Evolutionary conservation across 2,797 vertebrate genomes (phyloP).

Genomic region (Micropoecilia bifurca): DNA sequence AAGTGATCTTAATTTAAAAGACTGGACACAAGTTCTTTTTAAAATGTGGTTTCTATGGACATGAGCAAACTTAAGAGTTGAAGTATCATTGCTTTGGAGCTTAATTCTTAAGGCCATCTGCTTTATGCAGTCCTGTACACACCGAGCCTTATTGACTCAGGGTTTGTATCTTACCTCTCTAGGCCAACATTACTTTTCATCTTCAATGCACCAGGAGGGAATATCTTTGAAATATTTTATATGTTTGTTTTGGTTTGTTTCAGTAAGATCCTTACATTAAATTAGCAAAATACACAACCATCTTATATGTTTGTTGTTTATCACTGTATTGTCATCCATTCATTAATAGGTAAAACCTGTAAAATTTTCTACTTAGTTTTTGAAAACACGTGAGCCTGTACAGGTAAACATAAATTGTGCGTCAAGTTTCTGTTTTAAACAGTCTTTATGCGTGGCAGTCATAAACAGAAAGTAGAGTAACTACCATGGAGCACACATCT

Average conservation of each 20-base stretch:
- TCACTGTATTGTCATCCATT: background rate
- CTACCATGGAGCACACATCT: too few relatives aligned
- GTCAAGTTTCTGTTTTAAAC: background rate
- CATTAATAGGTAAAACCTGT: background rate
- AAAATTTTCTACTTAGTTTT: background rate
- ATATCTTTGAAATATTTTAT: background rate
- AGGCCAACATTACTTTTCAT: background rate
- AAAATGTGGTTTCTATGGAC: slow-evolving; percentile 13
- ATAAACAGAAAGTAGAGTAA: too few relatives aligned
- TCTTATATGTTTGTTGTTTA: background rate
- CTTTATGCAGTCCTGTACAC: background rate
- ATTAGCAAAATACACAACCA: background rate
- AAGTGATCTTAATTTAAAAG: slow-evolving; percentile 54
- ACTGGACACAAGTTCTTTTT: slow-evolving; percentile 30
- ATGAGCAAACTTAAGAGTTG: slow-evolving; percentile 51
- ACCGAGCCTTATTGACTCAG: background rate
- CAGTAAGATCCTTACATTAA: background rate
- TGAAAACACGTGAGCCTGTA: background rate
- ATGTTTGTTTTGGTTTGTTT: background rate
- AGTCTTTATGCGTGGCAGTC: too few relatives aligned
- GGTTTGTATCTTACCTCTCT: too few relatives aligned
- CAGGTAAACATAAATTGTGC: background rate
- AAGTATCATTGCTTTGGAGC: slow-evolving; percentile 28
- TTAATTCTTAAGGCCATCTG: slow-evolving; percentile 21
- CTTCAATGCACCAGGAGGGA: background rate